These are phyloP conservation scores for Cerastis leucographa DNA, from an alignment of 2,888 invertebrate species.

Conservation along the genomic window DNA sequence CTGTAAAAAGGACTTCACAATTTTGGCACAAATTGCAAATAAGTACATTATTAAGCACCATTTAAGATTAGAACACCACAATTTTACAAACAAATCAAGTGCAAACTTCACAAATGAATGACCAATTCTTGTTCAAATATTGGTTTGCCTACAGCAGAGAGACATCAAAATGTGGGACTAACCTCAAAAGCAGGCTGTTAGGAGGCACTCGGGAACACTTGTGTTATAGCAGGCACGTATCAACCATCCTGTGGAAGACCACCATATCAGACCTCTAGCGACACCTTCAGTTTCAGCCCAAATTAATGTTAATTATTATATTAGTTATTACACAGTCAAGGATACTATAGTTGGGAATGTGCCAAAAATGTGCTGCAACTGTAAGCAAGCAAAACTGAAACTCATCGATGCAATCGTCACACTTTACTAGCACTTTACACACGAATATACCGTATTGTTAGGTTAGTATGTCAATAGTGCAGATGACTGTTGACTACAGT, in stretches of 20 bases:
- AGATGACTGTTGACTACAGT: conserved; percentile 60
- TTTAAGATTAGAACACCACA: conserved; percentile 43
- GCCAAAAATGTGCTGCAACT: conserved; percentile 86
- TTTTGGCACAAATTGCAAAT: conserved; percentile 48
- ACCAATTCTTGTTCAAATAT: conserved; percentile 56
- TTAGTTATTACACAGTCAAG: conserved; percentile 85
- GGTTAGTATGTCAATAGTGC: conserved; percentile 76
- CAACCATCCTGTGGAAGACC: conserved; percentile 89
- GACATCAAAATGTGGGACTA: conserved; percentile 74
- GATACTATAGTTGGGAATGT: conserved; percentile 84
- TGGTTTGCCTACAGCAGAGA: conserved; percentile 56
- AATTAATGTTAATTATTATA: conserved; percentile 74
- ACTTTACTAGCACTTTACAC: conserved; percentile 63
- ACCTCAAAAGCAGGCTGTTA: conserved; percentile 90
- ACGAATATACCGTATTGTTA: conserved; percentile 68
- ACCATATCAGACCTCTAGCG: conserved; percentile 78
- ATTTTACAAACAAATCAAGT: conserved; percentile 30
- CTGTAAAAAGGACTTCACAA: conserved; percentile 23
- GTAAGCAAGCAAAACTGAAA: conserved; percentile 83
- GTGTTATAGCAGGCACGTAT: conserved; percentile 85
- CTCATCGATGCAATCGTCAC: conserved; percentile 79
- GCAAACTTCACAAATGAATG: conserved; percentile 48
- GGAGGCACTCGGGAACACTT: conserved; percentile 87
- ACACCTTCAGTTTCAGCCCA: conserved; percentile 64
- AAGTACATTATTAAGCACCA: conserved; percentile 37